phyloP scores from a whole-genome alignment of 2,888 invertebrate genomes.

The Orchesellides sinensis region DNA sequence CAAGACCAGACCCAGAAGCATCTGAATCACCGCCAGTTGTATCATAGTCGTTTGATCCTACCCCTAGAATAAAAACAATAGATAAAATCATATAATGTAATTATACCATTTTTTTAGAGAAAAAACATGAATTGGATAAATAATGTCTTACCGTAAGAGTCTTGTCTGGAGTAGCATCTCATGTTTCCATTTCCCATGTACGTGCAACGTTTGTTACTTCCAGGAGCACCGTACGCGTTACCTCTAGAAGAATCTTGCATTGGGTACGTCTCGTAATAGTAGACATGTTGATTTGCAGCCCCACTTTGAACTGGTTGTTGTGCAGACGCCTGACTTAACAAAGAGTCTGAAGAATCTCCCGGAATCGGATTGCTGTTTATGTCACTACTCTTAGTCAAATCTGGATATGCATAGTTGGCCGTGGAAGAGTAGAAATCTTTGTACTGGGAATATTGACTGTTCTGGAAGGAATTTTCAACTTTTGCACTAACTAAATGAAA shows the following conservation, averaged over 20 bases:
- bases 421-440: conserved; percentile 30
- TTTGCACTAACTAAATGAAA: conserved; percentile 13
- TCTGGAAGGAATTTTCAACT: conserved; percentile 49
- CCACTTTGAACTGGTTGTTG: conserved; percentile 31
- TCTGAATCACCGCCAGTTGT: conserved; percentile 32
- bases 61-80: too few relatives aligned
- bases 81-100: not conserved
- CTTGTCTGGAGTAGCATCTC: conserved; percentile 44
- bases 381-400: conserved; percentile 41
- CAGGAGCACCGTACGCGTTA: conserved; percentile 9
- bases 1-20: conserved; percentile 32
- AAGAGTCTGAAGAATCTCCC: conserved; percentile 8
- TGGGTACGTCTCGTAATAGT: conserved; percentile 50
- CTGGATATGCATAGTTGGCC: conserved; percentile 11
- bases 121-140: not conserved
- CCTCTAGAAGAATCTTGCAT: conserved; percentile 43
- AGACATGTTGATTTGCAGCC: conserved; percentile 39
- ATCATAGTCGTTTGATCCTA: conserved; percentile 25
- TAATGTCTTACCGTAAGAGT: not conserved
- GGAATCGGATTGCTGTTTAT: conserved; percentile 2
- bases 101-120: not conserved
- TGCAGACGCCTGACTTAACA: conserved; percentile 23
- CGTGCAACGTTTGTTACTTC: conserved; percentile 20
- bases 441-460: conserved; percentile 39
- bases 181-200: conserved; percentile 36